Base-by-base conservation (phyloP, 2,113 vertebrate species). In the Bubo scandiacus region DNA sequence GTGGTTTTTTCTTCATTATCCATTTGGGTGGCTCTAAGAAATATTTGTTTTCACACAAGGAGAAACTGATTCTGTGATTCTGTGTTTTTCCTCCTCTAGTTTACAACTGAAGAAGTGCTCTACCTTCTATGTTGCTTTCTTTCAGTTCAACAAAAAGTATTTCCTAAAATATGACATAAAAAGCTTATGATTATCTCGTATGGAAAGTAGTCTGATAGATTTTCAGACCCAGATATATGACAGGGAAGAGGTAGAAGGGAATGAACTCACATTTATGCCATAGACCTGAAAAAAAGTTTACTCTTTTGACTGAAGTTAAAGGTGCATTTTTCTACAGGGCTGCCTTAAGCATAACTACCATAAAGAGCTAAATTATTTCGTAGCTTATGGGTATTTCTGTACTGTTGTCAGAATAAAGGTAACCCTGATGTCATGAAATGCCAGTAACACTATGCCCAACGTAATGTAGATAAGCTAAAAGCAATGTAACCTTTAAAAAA, bases 401-500 rank as follows among this genome's bases (percentile, higher is more conserved):
- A 83, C 62, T 90, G 70, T 89, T 95, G 61, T 91, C 68, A 86
- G 93, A 94, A 93, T 55, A 94, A 94, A 97, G 67, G 95, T 83
- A 96, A 90, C 43, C 75, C 68, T 81, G 68, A 74, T 81, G 83
- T 93, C 80, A 88, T 62, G 77, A 96, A 95, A 96, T 81, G 86
- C 67, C 88, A 78, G 68, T 73, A 92, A 72, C 61, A 57, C 65
- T 71, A 71, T 75, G 55, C 43, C 75, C 63, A 67, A 47, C 21
- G 47, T 68, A 92, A 87, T 61, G 45, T 38, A 94, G 84, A 94
- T 95, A 90, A 95, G 72, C 61, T 93, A 90, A 94, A 94, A 96
- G 81, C 79, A 93, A 84, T 70, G 49, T 95, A 95, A 91, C 85
- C 91, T 97, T 97, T 97, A 34, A 72, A 78, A 86, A 95, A 70